phyloP scores from a whole-genome alignment of 2,113 vertebrate species.

The Ophiodon elongatus region DNA sequence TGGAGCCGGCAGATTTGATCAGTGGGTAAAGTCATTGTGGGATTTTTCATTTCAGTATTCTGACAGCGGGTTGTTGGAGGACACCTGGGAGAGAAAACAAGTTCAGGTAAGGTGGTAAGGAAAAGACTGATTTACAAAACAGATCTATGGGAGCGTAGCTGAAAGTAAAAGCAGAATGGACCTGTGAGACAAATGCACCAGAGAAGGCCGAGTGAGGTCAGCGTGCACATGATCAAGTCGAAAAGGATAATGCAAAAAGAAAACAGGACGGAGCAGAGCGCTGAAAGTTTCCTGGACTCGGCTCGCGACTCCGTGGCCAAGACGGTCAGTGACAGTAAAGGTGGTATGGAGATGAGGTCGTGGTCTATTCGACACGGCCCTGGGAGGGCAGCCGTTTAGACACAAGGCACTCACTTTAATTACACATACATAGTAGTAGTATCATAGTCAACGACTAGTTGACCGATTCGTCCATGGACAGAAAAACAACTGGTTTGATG shows the following conservation, averaged over 20 bases:
- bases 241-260: background rate
- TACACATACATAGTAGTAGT: background rate
- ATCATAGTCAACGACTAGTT: background rate
- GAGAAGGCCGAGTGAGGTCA: background rate
- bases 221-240: background rate
- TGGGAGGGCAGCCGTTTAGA: too few species aligned
- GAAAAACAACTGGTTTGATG: background rate
- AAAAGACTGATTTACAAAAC: background rate
- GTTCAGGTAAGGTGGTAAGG: background rate
- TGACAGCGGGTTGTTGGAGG: background rate
- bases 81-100: background rate
- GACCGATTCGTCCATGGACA: background rate
- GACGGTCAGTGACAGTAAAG: conserved; percentile 43
- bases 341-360: conserved; percentile 55
- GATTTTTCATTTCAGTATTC: conserved; percentile 5
- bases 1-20: conserved; percentile 9
- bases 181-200: background rate
- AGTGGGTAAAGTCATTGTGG: background rate
- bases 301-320: conserved; percentile 1
- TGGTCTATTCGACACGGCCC: too few species aligned
- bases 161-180: background rate
- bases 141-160: too few species aligned
- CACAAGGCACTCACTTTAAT: too few species aligned
- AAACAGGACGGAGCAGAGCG: background rate
- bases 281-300: conserved; percentile 1